Evolutionary conservation across 2,888 invertebrate genomes (phyloP).

Genomic region (Macrosiphum euphorbiae): DNA sequence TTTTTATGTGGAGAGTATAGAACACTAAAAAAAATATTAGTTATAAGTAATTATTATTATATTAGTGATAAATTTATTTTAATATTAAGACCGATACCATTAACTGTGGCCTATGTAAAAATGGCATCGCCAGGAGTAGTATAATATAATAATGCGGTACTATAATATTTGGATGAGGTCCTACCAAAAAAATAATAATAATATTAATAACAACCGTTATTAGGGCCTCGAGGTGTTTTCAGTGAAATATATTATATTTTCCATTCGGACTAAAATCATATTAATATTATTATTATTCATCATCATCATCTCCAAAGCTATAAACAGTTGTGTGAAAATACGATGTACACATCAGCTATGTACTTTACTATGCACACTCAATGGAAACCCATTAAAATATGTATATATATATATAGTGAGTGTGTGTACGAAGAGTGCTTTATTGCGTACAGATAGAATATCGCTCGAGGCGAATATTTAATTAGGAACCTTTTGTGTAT

Average conservation of each 20-base stretch:
- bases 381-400: neutral
- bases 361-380: neutral
- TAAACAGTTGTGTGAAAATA: constrained; percentile 8
- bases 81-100: neutral
- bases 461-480: neutral
- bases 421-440: neutral
- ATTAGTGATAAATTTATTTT: constrained; percentile 32
- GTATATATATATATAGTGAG: neutral
- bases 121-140: neutral
- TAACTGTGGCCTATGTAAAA: neutral
- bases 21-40: neutral
- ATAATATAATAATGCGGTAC: neutral
- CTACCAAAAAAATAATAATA: neutral
- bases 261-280: neutral
- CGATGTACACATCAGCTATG: neutral
- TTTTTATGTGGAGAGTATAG: neutral
- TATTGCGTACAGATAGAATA: neutral
- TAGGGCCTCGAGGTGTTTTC: neutral
- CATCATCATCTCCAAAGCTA: neutral
- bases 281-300: neutral
- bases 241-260: constrained; percentile 14
- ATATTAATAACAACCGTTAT: neutral
- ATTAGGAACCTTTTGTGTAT: constrained; percentile 9
- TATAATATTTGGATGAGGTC: neutral
- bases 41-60: neutral